Percentiles rank a stretch among this genome's conserved stretches.
Conservation (phyloP, 2,888 invertebrate species). For the Dichetophora obliterata region DNA sequence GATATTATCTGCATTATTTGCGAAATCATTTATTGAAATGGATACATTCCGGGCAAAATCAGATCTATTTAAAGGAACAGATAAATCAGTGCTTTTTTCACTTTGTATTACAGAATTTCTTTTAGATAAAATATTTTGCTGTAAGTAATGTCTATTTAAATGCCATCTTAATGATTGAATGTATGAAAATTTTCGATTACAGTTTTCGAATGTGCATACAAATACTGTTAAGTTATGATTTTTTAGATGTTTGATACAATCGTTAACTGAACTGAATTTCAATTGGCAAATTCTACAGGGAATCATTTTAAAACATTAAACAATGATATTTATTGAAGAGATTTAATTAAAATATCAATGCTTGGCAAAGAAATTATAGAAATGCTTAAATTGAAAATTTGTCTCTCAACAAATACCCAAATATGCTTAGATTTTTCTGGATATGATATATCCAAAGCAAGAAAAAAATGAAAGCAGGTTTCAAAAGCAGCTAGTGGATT, state of each 20-base stretch:
- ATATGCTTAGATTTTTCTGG: too few species aligned
- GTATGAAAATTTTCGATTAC: too few species aligned
- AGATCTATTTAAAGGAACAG: not conserved
- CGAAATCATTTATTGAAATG: not conserved
- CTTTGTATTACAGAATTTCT: not conserved
- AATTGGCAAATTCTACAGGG: too few species aligned
- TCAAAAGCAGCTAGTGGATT: not conserved
- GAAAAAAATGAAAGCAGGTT: not conserved
- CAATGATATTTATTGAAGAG: not conserved
- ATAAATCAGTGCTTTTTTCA: not conserved
- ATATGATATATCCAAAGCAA: not conserved
- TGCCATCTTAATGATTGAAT: too few species aligned
- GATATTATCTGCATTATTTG: too few species aligned
- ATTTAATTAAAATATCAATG: not conserved
- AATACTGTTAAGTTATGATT: too few species aligned
- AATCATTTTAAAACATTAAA: too few species aligned
- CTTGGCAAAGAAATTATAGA: too few species aligned
- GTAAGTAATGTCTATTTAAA: too few species aligned
- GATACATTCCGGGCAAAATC: not conserved
- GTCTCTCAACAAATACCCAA: not conserved
- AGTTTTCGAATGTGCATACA: too few species aligned
- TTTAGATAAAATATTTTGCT: not conserved
- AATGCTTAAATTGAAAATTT: not conserved
- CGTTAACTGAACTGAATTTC: too few species aligned
- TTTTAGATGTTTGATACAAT: too few species aligned